A percentile compares a stretch with the other conserved stretches of the same genome.
These are phyloP conservation scores for Watsonalla cultraria DNA, from an alignment of 2,888 invertebrate species.

Conservation along the genomic window DNA sequence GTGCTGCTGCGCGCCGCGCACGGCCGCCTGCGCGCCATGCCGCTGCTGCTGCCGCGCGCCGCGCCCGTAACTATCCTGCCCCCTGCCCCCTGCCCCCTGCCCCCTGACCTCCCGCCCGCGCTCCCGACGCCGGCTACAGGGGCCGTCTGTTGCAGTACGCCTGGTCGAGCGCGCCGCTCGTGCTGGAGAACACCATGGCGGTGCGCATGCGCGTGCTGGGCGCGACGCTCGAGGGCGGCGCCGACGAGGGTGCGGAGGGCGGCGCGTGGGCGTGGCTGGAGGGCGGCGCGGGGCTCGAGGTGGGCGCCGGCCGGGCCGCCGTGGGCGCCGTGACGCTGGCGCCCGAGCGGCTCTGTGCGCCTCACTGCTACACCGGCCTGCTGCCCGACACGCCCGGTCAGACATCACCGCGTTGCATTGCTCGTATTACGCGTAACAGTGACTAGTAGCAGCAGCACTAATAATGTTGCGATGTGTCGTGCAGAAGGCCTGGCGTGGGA, in stretches of 20 bases:
- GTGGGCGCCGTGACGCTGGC: conserved; percentile 84
- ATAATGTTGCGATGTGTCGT: not conserved
- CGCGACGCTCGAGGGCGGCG: conserved; percentile 78
- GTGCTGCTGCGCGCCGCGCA: conserved; percentile 34
- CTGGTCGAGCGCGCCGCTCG: conserved; percentile 82
- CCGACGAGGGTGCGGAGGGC: conserved; percentile 49
- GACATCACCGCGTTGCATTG: not conserved
- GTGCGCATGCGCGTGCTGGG: conserved; percentile 87
- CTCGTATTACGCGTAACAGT: no score
- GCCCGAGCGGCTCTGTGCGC: conserved; percentile 84
- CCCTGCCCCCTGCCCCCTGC: no score
- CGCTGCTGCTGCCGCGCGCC: conserved; percentile 25
- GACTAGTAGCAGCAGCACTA: no score
- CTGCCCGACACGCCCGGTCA: conserved; percentile 81
- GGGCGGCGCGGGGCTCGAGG: conserved; percentile 22
- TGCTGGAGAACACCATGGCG: conserved; percentile 89
- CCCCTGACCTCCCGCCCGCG: no score
- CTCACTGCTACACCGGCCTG: conserved; percentile 88
- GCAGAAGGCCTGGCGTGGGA: conserved; percentile 11
- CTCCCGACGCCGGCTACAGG: no score
- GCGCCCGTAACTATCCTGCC: conserved; percentile 31
- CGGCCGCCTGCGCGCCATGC: conserved; percentile 21
- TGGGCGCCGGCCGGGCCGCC: conserved; percentile 46
- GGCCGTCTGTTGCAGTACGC: conserved; percentile 26
- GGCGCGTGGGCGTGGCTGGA: conserved; percentile 24